Percentiles rank a stretch among this genome's conserved stretches.
Evolutionary conservation across 2,888 invertebrate species (phyloP).

Genomic region (Alsophila aescularia): DNA sequence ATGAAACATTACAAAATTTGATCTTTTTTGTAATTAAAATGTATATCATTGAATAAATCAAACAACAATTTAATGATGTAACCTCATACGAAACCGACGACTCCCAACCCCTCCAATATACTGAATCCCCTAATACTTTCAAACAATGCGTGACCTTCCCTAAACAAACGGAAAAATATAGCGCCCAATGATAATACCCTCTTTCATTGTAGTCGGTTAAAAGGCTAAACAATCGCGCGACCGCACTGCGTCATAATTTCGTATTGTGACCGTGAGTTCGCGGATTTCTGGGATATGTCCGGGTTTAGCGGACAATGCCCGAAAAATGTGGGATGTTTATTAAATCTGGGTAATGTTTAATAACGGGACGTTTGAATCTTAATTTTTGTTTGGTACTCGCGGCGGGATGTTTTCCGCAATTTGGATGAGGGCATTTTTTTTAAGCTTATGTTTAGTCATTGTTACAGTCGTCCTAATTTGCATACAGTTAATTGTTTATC

Average conservation of each 20-base stretch:
- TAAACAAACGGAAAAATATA: conserved; percentile 30
- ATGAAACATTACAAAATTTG: no score
- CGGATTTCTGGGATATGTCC: conserved; percentile 25
- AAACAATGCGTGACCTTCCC: conserved; percentile 23
- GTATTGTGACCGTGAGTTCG: conserved; percentile 21
- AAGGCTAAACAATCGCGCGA: conserved; percentile 26
- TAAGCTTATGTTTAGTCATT: no score
- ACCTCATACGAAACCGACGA: neutral
- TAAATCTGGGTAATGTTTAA: conserved; percentile 24
- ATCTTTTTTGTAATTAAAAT: neutral
- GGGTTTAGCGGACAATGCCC: conserved; percentile 13
- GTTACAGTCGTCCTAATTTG: no score
- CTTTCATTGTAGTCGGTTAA: conserved; percentile 23
- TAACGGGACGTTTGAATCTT: conserved; percentile 17
- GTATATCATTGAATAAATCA: neutral
- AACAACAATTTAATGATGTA: neutral
- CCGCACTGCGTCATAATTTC: conserved; percentile 29
- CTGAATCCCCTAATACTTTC: conserved; percentile 7
- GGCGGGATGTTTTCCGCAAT: conserved; percentile 3
- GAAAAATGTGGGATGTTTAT: conserved; percentile 21
- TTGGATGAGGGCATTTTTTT: conserved; percentile 1
- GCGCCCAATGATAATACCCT: conserved; percentile 20
- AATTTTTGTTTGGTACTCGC: conserved; percentile 6
- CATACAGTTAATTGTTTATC: no score
- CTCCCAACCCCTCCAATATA: neutral